Percentiles rank a stretch among this genome's conserved stretches.
phyloP scores from a whole-genome alignment of 2,113 vertebrate species.

The Orientallactaga bullata region DNA sequence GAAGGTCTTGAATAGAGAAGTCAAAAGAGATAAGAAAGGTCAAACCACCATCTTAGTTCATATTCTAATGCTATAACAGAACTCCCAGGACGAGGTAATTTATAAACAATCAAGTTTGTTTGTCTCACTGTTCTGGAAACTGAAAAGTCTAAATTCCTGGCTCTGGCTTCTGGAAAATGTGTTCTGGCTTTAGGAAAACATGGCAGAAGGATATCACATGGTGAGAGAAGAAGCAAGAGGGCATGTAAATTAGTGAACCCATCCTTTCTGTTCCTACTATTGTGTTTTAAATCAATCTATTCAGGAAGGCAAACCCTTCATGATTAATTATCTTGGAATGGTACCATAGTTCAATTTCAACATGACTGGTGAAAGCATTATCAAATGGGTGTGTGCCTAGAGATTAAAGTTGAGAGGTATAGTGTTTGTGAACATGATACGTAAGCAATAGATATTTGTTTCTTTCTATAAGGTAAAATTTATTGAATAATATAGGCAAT shows the following conservation, averaged over 20 bases:
- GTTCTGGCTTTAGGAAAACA: not conserved
- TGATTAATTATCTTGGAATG: not conserved
- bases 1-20: not conserved
- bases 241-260: not conserved
- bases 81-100: not conserved
- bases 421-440: not conserved
- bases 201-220: not conserved
- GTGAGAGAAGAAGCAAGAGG: not conserved
- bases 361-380: fast-evolving
- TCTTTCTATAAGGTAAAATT: not conserved
- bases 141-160: not conserved
- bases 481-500: not conserved
- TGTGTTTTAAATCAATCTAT: too few species aligned
- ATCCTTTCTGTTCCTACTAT: not conserved
- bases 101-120: not conserved
- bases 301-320: not conserved
- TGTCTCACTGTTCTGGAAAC: not conserved
- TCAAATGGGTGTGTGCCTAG: not conserved
- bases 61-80: not conserved
- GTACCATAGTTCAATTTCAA: too few species aligned
- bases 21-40: not conserved
- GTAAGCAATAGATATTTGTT: not conserved
- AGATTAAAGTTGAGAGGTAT: not conserved
- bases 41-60: not conserved
- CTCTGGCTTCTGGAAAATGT: too few species aligned